phyloP scores from a whole-genome alignment of 2,888 invertebrate species.

The Tachystola acroxantha region DNA sequence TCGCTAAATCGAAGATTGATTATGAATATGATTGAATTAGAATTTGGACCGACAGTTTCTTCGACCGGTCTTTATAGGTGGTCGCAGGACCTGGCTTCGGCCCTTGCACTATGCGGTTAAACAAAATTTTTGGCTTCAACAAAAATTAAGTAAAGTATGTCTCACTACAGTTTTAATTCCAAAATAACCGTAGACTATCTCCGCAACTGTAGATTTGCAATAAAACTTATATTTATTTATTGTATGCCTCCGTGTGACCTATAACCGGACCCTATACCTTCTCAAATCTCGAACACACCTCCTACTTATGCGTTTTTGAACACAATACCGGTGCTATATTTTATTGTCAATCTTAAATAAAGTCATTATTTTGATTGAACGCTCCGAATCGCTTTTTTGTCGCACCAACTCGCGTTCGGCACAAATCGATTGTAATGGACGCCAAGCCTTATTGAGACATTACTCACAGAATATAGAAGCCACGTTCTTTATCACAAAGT shows the following conservation, averaged over 20 bases:
- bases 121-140: no score
- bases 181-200: no score
- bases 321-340: conserved; percentile 65
- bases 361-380: conserved; percentile 77
- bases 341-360: conserved; percentile 77
- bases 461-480: background rate
- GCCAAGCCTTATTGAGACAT: conserved; percentile 52
- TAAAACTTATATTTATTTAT: no score
- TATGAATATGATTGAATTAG: no score
- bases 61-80: no score
- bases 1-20: no score
- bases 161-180: no score
- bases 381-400: conserved; percentile 45
- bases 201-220: no score
- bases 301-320: conserved; percentile 38
- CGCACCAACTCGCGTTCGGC: conserved; percentile 38
- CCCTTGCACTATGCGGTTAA: no score
- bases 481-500: background rate
- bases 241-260: background rate
- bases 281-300: conserved; percentile 21
- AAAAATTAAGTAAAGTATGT: no score
- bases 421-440: conserved; percentile 67
- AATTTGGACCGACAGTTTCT: no score
- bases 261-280: background rate
- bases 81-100: no score